Conservation (phyloP, 2,888 invertebrate genomes). For the Himalopsyche japonica region DNA sequence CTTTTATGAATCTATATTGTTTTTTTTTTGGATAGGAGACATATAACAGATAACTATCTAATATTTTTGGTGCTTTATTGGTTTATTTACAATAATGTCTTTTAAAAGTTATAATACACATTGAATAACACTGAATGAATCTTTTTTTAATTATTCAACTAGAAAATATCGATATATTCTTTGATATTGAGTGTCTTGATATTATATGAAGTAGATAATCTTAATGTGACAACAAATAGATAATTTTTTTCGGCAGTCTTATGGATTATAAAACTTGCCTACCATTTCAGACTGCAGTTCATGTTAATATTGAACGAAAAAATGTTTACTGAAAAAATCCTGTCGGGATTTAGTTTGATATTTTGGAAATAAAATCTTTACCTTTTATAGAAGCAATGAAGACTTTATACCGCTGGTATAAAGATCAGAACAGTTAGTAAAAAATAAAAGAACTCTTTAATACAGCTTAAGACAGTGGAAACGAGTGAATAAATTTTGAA, state of each 20-base stretch:
- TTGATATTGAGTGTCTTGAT: neutral
- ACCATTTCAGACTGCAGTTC: too few species aligned
- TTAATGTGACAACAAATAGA: neutral
- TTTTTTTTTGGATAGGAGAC: neutral
- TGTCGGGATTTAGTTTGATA: neutral
- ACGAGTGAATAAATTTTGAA: slow-evolving; percentile 29
- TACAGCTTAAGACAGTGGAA: neutral
- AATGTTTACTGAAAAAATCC: neutral
- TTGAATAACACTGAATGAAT: neutral
- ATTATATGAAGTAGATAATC: neutral
- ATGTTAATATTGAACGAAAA: neutral
- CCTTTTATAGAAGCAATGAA: neutral
- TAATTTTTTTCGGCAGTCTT: neutral
- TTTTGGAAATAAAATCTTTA: neutral
- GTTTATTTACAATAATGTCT: neutral
- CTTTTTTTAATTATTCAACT: neutral
- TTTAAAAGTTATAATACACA: neutral
- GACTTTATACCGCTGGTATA: neutral
- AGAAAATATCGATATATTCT: neutral
- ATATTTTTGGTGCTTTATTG: neutral
- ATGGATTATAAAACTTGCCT: too few species aligned
- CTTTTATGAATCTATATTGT: neutral
- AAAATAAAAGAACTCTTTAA: neutral
- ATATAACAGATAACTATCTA: neutral
- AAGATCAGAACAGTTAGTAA: neutral